These are phyloP conservation scores for Melopsittacus undulatus DNA, from an alignment of 2,797 vertebrate species.

Conservation along the genomic window DNA sequence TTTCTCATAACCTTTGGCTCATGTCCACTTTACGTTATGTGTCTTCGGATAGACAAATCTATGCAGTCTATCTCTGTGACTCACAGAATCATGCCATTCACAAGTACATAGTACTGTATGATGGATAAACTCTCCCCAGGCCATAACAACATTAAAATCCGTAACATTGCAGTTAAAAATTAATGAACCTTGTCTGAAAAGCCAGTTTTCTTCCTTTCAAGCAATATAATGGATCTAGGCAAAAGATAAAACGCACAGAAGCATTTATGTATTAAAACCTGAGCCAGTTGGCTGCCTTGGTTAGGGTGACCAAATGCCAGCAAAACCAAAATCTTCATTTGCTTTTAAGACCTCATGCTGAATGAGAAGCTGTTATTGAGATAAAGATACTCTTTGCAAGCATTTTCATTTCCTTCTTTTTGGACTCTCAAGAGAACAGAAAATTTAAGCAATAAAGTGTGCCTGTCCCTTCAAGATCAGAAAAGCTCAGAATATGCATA, in stretches of 20 bases:
- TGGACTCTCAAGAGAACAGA: slow-evolving; percentile 14
- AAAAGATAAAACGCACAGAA: slow-evolving; percentile 41
- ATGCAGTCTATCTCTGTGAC: not conserved
- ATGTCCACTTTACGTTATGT: not conserved
- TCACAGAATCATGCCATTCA: not conserved
- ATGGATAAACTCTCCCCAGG: not conserved
- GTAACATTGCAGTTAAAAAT: not conserved
- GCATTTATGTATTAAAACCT: slow-evolving; percentile 38
- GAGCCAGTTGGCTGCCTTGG: slow-evolving; percentile 64
- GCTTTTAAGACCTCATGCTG: slow-evolving; percentile 71
- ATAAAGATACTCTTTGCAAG: slow-evolving; percentile 16
- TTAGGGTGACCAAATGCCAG: slow-evolving; percentile 63
- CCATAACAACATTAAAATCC: not conserved
- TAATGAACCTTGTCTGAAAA: not conserved
- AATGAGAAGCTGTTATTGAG: slow-evolving; percentile 69
- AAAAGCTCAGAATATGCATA: not conserved
- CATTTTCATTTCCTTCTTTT: slow-evolving; percentile 22
- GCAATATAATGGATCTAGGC: not conserved
- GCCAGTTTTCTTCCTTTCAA: not conserved
- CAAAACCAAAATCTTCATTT: slow-evolving; percentile 53
- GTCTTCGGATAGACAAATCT: not conserved
- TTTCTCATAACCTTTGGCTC: not conserved
- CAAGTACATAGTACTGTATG: not conserved
- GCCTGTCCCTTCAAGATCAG: not conserved
- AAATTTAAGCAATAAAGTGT: not conserved